Percentiles rank a stretch among this genome's conserved stretches.
Evolutionary conservation across 1,140 invertebrate genomes (phyloP).

Genomic region (Zaprionus capensis): DNA sequence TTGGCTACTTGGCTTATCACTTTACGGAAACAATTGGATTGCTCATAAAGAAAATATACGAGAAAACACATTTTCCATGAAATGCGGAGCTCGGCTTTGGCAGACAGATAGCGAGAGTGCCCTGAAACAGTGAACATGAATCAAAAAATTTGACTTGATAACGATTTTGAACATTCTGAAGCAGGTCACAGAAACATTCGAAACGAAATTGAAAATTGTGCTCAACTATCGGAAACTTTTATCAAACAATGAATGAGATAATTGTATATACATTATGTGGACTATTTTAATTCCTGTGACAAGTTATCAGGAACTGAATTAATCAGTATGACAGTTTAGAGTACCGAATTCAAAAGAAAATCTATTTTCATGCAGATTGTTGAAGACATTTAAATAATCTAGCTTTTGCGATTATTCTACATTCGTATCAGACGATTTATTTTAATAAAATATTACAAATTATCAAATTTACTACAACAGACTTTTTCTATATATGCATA

Average conservation of each 20-base stretch:
- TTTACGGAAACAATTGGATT: conserved; percentile 36
- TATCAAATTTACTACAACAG: too few relatives aligned
- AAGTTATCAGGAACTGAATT: too few relatives aligned
- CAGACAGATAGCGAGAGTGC: conserved; percentile 41
- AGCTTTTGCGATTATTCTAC: too few relatives aligned
- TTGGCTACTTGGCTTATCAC: neutral
- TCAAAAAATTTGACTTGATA: conserved; percentile 1
- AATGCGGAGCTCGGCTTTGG: neutral
- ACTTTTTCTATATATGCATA: too few relatives aligned
- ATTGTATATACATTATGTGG: neutral
- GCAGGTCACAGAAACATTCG: neutral
- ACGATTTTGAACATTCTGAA: neutral
- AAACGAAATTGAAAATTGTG: neutral
- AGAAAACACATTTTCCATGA: conserved; percentile 13
- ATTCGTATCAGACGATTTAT: too few relatives aligned
- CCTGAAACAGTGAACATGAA: conserved; percentile 5
- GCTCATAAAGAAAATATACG: conserved; percentile 52
- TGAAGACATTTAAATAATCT: too few relatives aligned
- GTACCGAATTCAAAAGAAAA: too few relatives aligned
- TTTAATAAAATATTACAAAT: too few relatives aligned
- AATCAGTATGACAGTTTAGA: too few relatives aligned
- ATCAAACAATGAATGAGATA: neutral
- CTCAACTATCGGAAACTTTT: neutral
- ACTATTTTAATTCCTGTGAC: neutral
- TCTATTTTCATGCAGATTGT: too few relatives aligned